Conservation (phyloP, 2,888 invertebrate genomes). For the Acanthococcus lagerstroemiae region DNA sequence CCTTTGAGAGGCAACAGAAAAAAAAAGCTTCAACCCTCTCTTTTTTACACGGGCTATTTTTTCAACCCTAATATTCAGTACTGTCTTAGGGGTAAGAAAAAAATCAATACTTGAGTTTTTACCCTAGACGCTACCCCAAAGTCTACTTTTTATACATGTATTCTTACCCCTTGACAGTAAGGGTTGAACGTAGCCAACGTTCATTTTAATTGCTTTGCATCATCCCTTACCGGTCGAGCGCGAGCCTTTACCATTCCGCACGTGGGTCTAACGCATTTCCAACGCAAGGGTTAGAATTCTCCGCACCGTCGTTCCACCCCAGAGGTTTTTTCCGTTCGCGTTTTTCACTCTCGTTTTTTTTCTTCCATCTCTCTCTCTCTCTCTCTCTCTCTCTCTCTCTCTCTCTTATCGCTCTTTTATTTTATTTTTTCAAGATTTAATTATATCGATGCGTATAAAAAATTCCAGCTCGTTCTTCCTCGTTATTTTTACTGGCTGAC, state of each 20-base stretch:
- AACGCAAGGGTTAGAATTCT: constrained; percentile 15
- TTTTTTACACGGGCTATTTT: constrained; percentile 29
- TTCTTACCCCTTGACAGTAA: constrained; percentile 26
- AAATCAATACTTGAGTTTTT: constrained; percentile 30
- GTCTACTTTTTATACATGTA: constrained; percentile 26
- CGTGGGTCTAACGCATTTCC: constrained; percentile 27
- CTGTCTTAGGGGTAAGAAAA: constrained; percentile 28
- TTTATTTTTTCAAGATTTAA: background rate
- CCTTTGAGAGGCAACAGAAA: constrained; percentile 17
- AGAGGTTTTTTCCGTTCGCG: background rate
- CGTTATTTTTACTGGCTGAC: no score
- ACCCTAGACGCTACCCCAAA: constrained; percentile 28
- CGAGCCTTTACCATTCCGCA: constrained; percentile 19
- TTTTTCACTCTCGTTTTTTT: background rate
- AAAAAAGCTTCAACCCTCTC: constrained; percentile 30
- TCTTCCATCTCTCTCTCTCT: background rate
- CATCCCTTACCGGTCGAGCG: constrained; percentile 30
- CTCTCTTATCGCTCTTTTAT: background rate
- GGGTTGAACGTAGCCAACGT: constrained; percentile 29
- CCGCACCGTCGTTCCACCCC: background rate
- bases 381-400: background rate
- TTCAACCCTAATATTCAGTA: constrained; percentile 27
- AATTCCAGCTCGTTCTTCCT: background rate
- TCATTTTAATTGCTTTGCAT: constrained; percentile 30
- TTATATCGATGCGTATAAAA: background rate